A percentile compares a stretch with the other conserved stretches of the same genome.
Evolutionary conservation across 30 jellyfish, hydroid and myxozoan species (phyloP).

Genomic region (Aurelia coerulea): DNA sequence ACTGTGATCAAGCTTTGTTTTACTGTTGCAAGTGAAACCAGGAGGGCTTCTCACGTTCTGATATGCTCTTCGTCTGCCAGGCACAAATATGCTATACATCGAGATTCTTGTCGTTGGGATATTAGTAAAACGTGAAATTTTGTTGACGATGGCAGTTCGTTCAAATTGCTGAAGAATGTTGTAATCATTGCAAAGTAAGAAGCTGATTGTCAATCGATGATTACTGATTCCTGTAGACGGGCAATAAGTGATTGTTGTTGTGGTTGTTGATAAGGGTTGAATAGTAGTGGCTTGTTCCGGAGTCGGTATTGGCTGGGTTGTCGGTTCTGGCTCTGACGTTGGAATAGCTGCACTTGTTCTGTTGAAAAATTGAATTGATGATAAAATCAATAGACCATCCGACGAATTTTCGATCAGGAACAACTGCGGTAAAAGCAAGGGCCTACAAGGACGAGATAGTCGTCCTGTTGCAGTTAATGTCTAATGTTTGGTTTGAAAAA

Average conservation of each 20-base stretch:
- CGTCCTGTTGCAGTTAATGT: too few species aligned
- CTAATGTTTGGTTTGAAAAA: too few species aligned
- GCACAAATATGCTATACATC: conserved; percentile 29
- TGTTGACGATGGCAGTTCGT: conserved; percentile 27
- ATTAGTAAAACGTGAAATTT: conserved; percentile 32
- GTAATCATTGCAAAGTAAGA: conserved; percentile 47
- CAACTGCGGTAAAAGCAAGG: too few species aligned
- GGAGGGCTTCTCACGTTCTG: conserved; percentile 34
- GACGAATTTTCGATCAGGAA: too few species aligned
- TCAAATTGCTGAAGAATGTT: conserved; percentile 13
- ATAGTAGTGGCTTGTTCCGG: conserved; percentile 7
- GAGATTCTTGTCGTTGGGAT: conserved; percentile 4
- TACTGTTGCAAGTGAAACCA: conserved; percentile 36
- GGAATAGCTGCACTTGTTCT: background rate
- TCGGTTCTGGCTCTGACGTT: conserved; percentile 38
- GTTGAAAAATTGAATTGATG: too few species aligned
- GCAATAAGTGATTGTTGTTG: conserved; percentile 25
- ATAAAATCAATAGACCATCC: too few species aligned
- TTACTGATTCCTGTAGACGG: conserved; percentile 2
- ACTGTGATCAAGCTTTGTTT: conserved; percentile 50
- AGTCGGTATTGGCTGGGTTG: conserved; percentile 28
- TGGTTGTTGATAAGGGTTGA: background rate
- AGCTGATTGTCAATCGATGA: conserved; percentile 46
- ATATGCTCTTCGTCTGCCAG: conserved; percentile 23
- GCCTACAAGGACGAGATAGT: too few species aligned